Conservation (phyloP, 2,797 vertebrate species). For the Sardinella longiceps region DNA sequence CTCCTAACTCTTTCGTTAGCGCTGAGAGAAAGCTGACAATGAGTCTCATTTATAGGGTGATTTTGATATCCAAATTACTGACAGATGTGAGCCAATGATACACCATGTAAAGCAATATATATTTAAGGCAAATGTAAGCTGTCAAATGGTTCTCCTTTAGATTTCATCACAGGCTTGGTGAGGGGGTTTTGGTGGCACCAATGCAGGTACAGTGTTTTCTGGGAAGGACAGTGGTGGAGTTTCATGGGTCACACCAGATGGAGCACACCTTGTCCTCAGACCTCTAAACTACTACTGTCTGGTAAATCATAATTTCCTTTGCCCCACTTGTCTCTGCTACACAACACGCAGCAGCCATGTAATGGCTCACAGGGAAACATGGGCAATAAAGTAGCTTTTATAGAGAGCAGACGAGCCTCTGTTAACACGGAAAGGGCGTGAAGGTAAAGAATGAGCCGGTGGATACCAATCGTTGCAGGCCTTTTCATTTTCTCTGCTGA, state of each 20-base stretch:
- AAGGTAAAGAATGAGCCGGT: not conserved
- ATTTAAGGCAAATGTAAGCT: not conserved
- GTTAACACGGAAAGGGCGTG: not conserved
- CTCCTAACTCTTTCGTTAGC: not conserved
- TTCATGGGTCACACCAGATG: not conserved
- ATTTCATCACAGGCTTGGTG: not conserved
- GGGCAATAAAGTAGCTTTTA: slow-evolving; percentile 8
- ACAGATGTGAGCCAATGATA: not conserved
- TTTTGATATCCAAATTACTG: not conserved
- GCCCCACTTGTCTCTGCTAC: not conserved
- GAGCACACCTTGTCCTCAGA: not conserved
- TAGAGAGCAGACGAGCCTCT: not conserved
- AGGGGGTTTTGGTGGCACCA: not conserved
- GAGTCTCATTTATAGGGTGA: not conserved
- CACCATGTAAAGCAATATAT: not conserved
- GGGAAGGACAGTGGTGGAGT: not conserved
- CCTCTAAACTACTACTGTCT: not conserved
- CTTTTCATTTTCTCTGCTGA: slow-evolving; percentile 12
- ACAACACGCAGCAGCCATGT: not conserved
- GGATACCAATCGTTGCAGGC: not conserved
- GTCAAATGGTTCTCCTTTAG: not conserved
- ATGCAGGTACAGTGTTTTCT: not conserved
- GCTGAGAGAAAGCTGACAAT: not conserved
- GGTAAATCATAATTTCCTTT: slow-evolving; percentile 2
- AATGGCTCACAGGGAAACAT: not conserved